A percentile compares a stretch with the other conserved stretches of the same genome.
These are phyloP conservation scores for Willisornis vidua DNA, from an alignment of 2,113 vertebrate species.

Conservation along the genomic window DNA sequence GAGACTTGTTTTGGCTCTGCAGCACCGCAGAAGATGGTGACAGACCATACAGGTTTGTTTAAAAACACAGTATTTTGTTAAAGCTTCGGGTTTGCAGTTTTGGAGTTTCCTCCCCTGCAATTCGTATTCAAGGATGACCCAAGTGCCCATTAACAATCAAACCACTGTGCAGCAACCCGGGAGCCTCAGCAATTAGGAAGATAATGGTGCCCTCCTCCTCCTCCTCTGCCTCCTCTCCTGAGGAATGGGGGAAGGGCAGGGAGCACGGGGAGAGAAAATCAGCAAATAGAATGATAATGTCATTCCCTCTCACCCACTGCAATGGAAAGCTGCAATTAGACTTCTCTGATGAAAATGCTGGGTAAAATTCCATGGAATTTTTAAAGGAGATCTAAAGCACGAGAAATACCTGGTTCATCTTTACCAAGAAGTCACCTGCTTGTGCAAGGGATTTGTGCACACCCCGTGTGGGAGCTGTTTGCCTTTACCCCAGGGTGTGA, in stretches of 20 bases:
- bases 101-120: constrained; percentile 63
- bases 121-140: constrained; percentile 70
- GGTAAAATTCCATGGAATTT: background rate
- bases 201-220: constrained; percentile 72
- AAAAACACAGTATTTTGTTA: background rate
- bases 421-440: background rate
- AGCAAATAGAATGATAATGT: constrained; percentile 62
- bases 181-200: constrained; percentile 71
- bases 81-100: constrained; percentile 46
- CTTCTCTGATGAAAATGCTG: constrained; percentile 31
- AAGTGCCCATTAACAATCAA: constrained; percentile 76
- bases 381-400: background rate
- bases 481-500: fast-evolving
- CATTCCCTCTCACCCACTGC: constrained; percentile 37
- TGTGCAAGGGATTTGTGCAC: background rate
- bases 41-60: background rate
- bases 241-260: constrained; percentile 53
- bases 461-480: background rate
- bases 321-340: constrained; percentile 60
- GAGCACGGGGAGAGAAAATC: constrained; percentile 7
- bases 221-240: constrained; percentile 49
- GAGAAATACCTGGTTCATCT: background rate
- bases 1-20: background rate
- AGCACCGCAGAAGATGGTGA: background rate
- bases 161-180: constrained; percentile 59